Evolutionary conservation across 2,888 invertebrate genomes (phyloP), one percentile per base, ranked within the genome.

Genomic region (Pammene aurita): DNA sequence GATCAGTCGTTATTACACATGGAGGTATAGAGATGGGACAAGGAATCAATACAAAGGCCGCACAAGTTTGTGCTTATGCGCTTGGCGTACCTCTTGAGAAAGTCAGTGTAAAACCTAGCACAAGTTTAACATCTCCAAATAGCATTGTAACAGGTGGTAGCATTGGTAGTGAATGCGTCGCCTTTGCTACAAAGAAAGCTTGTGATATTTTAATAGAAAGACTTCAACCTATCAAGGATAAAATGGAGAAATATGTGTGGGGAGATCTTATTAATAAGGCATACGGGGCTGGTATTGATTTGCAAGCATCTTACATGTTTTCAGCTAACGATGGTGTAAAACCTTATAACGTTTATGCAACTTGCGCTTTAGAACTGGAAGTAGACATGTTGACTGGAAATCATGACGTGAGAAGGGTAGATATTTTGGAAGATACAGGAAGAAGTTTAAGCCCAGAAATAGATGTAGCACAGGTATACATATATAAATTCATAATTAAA

Each of bases 381-480:
- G 81, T 96, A 0, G 96, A 97, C 81, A 85, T 96, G 7, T 84
- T 97, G n/a, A 97, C 96, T 0, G 97, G 97, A n/a, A 94, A 96
- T 78, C 93, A 93, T 76, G 86, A 94, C 74, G 82, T 95, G 2
- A 80, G 84, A 2, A 91, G 96, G 71, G 95, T 95, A 0, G 96
- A 96, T 79, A 79, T 96, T 61, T 80, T 95, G 16, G 95, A 96
- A 84, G 96, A 96, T 79, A 93, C 93, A 4, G 96, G 96, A 5
- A 89, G 93, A 70, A 95, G 95, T 83, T 81, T 96, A 72, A 96
- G 94, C 83, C 96, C 96, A 18, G 87, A 93, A 76, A 87, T 96
- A 52, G 96, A 96, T 81, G 85, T 96, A 62, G 96, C 96, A 0
- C 96, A 96, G 88, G 94, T 90, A 74, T 38, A 7, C 7, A 42